Evolutionary conservation across 37 sponge, comb jelly and placozoan genomes (phyloP).

Genomic region (Axinella damicornis): DNA sequence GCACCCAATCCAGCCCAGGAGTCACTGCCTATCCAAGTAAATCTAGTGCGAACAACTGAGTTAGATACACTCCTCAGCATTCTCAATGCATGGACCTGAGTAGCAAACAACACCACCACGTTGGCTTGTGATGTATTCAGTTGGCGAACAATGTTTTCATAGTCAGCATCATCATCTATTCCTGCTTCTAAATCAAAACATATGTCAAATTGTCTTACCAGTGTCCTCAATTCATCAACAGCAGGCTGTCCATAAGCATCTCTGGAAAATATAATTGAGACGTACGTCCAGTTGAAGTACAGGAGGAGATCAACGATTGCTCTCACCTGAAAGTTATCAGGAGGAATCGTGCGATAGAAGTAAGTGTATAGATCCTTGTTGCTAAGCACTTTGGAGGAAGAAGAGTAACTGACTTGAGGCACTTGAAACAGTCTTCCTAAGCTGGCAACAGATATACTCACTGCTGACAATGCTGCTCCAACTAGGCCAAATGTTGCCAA

Average conservation of each 20-base stretch:
- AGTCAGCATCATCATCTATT: not conserved
- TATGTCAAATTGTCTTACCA: no score
- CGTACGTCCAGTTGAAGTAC: conserved; percentile 58
- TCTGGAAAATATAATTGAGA: conserved; percentile 6
- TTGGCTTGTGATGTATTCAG: conserved; percentile 21
- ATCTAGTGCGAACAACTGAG: not conserved
- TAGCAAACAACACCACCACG: conserved; percentile 34
- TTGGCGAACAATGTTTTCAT: not conserved
- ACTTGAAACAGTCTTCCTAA: conserved; percentile 42
- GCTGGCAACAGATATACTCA: no score
- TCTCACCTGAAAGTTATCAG: conserved; percentile 68
- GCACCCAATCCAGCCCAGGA: conserved; percentile 41
- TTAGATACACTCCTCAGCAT: not conserved
- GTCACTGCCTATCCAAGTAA: conserved; percentile 76
- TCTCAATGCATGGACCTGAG: not conserved
- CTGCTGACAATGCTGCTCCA: no score
- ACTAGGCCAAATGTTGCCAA: no score
- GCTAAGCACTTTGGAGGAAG: conserved; percentile 64
- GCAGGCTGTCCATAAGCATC: conserved; percentile 54
- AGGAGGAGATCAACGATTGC: conserved; percentile 79
- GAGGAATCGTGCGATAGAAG: conserved; percentile 78
- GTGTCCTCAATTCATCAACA: conserved; percentile 8
- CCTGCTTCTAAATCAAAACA: conserved; percentile 20
- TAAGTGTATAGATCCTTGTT: conserved; percentile 62
- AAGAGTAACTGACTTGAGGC: conserved; percentile 81